Evolutionary conservation across 2,113 vertebrate genomes (phyloP).

Genomic region (Myotis lucifugus): DNA sequence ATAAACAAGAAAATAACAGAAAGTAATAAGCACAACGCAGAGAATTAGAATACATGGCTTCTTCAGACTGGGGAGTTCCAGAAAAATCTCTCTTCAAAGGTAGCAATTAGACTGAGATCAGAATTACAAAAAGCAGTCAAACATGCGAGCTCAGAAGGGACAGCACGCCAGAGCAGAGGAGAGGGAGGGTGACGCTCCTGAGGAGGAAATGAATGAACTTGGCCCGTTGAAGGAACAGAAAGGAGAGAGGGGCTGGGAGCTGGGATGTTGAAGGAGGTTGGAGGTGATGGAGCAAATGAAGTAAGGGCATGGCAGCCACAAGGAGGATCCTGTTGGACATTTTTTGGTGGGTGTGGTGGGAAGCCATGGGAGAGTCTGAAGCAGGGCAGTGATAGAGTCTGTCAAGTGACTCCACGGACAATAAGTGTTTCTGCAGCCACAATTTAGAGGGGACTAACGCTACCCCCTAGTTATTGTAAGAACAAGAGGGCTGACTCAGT

Average conservation of each 20-base stretch:
- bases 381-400: too few relatives aligned
- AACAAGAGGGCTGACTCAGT: not conserved
- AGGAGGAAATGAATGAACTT: not conserved
- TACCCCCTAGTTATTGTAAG: not conserved
- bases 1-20: not conserved
- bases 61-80: not conserved
- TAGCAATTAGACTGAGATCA: not conserved
- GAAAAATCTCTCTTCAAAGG: not conserved
- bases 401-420: not conserved
- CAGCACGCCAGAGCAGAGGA: rapidly evolving
- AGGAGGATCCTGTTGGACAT: rapidly evolving
- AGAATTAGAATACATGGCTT: not conserved
- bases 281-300: rapidly evolving
- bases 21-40: not conserved
- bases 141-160: not conserved
- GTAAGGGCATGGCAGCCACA: not conserved
- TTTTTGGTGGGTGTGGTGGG: not conserved
- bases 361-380: too few relatives aligned
- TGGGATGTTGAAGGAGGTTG: not conserved
- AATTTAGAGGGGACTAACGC: rapidly evolving
- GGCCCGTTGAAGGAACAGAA: not conserved
- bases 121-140: not conserved
- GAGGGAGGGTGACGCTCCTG: not conserved
- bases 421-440: not conserved
- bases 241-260: not conserved